Percentiles rank a stretch among this genome's conserved stretches.
phyloP scores from a whole-genome alignment of 2,113 vertebrate species.

The Perca flavescens region DNA sequence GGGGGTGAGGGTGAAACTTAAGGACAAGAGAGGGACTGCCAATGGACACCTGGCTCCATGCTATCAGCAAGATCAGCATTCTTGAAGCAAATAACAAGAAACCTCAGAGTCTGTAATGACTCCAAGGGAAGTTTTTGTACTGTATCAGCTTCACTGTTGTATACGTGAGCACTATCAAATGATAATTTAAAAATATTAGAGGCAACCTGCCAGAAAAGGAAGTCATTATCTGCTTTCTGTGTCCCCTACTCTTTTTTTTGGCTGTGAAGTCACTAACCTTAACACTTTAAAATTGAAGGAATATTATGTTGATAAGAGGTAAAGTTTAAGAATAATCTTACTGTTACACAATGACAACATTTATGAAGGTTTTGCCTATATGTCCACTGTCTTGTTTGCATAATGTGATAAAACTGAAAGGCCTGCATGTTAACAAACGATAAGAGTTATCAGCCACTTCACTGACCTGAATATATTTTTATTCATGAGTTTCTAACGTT shows the following conservation, averaged over 20 bases:
- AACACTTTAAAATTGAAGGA: not conserved
- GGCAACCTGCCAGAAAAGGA: not conserved
- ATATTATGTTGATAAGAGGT: not conserved
- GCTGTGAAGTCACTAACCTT: not conserved
- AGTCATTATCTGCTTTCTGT: not conserved
- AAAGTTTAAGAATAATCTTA: not conserved
- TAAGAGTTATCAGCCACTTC: not conserved
- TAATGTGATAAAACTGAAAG: not conserved
- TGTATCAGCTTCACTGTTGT: not conserved
- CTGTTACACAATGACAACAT: not conserved
- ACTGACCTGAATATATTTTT: not conserved
- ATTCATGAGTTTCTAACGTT: not conserved
- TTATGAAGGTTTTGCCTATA: not conserved
- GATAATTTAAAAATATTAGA: not conserved
- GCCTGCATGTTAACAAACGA: not conserved
- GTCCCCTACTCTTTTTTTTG: not conserved
- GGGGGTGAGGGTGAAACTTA: constrained; percentile 43
- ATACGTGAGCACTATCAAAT: not conserved
- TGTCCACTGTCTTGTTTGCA: not conserved
- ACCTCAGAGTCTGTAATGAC: constrained; percentile 15
- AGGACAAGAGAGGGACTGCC: constrained; percentile 51
- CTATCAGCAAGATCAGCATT: constrained; percentile 64
- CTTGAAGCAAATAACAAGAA: constrained; percentile 35
- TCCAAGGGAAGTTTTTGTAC: not conserved
- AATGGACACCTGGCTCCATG: constrained; percentile 57